Conservation (phyloP, 2,888 invertebrate species). For the Deroplatys truncata region DNA sequence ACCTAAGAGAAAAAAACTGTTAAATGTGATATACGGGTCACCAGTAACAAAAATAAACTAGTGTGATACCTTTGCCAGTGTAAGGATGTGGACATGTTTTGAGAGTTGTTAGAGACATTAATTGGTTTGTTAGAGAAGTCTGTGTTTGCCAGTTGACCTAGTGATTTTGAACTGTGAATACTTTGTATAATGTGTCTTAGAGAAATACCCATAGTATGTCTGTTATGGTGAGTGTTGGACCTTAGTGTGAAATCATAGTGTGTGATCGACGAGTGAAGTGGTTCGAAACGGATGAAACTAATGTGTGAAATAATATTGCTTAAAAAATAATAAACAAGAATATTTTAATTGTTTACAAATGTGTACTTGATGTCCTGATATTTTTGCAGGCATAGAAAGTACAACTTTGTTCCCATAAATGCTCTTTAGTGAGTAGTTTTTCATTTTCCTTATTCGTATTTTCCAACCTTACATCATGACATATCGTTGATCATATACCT, state of each 20-base stretch:
- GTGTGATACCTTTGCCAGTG: conserved; percentile 7
- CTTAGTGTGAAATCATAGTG: not conserved
- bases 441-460: not conserved
- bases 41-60: not conserved
- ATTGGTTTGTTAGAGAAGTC: not conserved
- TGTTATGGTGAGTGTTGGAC: not conserved
- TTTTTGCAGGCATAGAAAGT: not conserved
- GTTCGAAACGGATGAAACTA: not conserved
- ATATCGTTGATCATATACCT: not conserved
- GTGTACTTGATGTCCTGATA: not conserved
- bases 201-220: not conserved
- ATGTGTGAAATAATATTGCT: conserved; percentile 23
- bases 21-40: conserved; percentile 16
- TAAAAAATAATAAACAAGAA: conserved; percentile 23
- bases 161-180: conserved; percentile 5
- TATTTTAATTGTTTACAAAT: conserved; percentile 26
- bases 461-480: not conserved
- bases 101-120: not conserved
- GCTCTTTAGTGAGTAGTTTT: not conserved
- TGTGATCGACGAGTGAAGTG: not conserved
- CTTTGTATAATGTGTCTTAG: conserved; percentile 11
- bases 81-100: not conserved
- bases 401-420: not conserved
- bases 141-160: conserved; percentile 9
- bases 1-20: not conserved